A percentile compares a stretch with the other conserved stretches of the same genome.
These are phyloP conservation scores for Rousettus leschenaultii DNA, from an alignment of 2,113 vertebrate species.

Conservation along the genomic window DNA sequence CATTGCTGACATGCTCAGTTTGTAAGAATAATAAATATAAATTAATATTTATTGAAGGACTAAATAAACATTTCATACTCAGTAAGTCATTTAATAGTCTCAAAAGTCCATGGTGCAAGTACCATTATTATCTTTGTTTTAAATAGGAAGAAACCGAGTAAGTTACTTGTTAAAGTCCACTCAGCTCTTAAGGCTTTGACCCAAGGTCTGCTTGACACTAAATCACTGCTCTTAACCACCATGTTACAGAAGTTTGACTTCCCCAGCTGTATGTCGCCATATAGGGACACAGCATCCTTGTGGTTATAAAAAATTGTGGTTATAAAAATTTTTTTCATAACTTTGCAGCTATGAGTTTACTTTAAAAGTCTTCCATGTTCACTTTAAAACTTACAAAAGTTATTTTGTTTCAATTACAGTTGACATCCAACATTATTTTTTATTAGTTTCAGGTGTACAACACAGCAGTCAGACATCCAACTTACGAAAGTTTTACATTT, in stretches of 20 bases:
- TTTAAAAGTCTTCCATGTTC: constrained; percentile 42
- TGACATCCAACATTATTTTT: too few species aligned
- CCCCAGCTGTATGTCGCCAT: neutral
- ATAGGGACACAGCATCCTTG: neutral
- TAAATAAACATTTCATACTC: neutral
- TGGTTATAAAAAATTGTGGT: constrained; percentile 37
- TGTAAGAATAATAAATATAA: constrained; percentile 20
- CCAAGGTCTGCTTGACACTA: neutral
- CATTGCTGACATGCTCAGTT: neutral
- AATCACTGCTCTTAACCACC: neutral
- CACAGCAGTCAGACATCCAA: neutral
- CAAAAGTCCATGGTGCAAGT: neutral
- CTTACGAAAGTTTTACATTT: constrained; percentile 15
- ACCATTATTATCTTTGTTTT: neutral
- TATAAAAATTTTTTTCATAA: constrained; percentile 46
- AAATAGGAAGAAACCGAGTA: constrained; percentile 2
- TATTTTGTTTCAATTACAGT: too few species aligned
- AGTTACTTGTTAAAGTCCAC: neutral
- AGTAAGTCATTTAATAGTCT: neutral
- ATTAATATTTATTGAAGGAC: neutral
- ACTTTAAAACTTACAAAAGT: constrained; percentile 28
- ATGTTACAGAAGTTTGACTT: neutral
- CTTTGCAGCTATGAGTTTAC: constrained; percentile 47
- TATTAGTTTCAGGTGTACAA: too few species aligned
- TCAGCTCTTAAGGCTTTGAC: neutral